These are phyloP conservation scores for Hirtodrosophila confusa DNA, from an alignment of 2,888 invertebrate genomes.

Conservation along the genomic window DNA sequence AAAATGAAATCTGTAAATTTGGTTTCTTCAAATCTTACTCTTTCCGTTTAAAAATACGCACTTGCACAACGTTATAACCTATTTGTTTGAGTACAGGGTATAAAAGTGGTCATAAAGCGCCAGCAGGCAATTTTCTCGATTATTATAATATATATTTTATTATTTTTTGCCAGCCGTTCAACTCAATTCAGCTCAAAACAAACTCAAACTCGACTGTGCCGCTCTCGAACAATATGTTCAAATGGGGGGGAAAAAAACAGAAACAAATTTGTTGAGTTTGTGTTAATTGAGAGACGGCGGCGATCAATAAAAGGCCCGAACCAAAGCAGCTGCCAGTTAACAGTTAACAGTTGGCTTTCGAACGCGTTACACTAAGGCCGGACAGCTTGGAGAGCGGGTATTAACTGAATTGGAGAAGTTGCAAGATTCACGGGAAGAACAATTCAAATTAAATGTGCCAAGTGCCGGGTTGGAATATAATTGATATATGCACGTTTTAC, in stretches of 20 bases:
- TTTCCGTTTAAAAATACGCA: too few relatives aligned
- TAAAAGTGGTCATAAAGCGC: conserved; percentile 4
- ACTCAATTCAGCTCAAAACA: conserved; percentile 32
- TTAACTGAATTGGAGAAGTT: not conserved
- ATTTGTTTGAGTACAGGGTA: conserved; percentile 18
- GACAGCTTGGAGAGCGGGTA: conserved; percentile 3
- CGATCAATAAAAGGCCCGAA: conserved; percentile 62
- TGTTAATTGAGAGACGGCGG: conserved; percentile 47
- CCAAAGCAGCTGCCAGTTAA: conserved; percentile 47
- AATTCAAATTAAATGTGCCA: conserved; percentile 30
- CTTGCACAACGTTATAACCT: too few relatives aligned
- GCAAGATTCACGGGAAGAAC: conserved; percentile 6
- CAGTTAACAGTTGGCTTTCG: conserved; percentile 56
- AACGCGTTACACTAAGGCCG: conserved; percentile 54
- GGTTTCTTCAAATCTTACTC: too few relatives aligned
- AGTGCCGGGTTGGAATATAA: conserved; percentile 50
- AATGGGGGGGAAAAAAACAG: conserved; percentile 9
- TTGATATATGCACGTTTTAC: conserved; percentile 26
- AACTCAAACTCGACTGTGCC: conserved; percentile 40
- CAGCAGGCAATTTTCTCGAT: conserved; percentile 32
- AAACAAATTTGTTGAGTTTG: conserved; percentile 34
- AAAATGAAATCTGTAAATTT: too few relatives aligned
- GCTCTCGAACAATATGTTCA: conserved; percentile 20
- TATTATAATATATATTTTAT: conserved; percentile 22
- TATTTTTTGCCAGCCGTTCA: conserved; percentile 10